phyloP scores from a whole-genome alignment of 2,888 invertebrate species.

The Erebia ligea region DNA sequence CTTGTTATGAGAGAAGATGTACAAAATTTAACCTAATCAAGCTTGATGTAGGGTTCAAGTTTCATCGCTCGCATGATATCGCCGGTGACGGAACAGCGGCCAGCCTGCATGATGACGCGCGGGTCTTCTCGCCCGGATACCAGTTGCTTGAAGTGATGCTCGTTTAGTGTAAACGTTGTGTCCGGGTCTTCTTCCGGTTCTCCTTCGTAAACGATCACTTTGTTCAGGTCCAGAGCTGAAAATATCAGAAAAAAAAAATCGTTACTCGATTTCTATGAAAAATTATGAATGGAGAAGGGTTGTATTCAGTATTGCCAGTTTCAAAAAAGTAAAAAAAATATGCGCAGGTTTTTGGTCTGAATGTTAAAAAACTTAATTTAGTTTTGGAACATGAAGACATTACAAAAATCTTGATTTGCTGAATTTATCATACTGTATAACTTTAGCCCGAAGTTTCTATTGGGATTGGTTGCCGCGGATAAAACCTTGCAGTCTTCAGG shows the following conservation, averaged over 20 bases:
- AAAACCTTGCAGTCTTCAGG: no score
- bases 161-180: constrained; percentile 74
- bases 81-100: constrained; percentile 77
- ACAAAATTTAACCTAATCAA: constrained; percentile 48
- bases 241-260: constrained; percentile 32
- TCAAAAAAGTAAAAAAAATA: no score
- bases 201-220: constrained; percentile 71
- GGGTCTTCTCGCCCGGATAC: constrained; percentile 71
- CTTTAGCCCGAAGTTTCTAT: no score
- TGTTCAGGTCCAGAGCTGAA: constrained; percentile 74
- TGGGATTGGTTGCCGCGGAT: no score
- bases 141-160: constrained; percentile 71
- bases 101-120: constrained; percentile 73
- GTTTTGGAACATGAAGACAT: no score
- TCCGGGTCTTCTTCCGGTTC: constrained; percentile 75
- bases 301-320: no score
- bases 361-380: no score
- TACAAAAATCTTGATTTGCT: no score
- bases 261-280: no score
- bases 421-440: no score
- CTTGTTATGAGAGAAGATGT: background rate
- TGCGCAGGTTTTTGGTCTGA: no score
- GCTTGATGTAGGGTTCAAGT: constrained; percentile 74
- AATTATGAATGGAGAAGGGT: no score
- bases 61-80: constrained; percentile 81